Evolutionary conservation across 2,113 vertebrate genomes (phyloP).

Genomic region (Tursiops truncatus): DNA sequence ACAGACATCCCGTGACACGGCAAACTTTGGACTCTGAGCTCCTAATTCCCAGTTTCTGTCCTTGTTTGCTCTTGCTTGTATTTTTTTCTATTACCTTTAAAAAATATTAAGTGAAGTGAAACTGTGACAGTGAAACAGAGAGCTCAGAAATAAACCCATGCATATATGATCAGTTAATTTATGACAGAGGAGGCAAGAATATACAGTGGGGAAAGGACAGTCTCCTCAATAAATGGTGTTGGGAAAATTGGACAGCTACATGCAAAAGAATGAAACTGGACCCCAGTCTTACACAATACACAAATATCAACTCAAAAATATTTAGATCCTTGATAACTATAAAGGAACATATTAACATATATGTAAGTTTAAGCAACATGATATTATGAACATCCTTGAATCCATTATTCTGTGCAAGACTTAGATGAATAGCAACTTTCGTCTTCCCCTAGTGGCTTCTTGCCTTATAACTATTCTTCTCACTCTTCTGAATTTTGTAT

Average conservation of each 20-base stretch:
- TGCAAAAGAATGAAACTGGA: not conserved
- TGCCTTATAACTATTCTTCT: not conserved
- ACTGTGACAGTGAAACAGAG: not conserved
- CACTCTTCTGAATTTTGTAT: not conserved
- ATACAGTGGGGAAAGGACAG: not conserved
- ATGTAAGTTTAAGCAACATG: not conserved
- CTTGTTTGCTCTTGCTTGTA: not conserved
- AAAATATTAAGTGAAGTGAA: not conserved
- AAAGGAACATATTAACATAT: not conserved
- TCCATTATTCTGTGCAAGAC: not conserved
- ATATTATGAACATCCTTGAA: not conserved
- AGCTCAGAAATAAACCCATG: not conserved
- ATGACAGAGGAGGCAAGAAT: not conserved
- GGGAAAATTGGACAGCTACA: not conserved
- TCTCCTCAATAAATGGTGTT: not conserved
- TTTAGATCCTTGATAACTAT: too few species aligned
- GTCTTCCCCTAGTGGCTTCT: not conserved
- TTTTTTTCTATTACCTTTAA: not conserved
- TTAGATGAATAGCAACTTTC: not conserved
- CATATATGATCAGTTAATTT: accelerated
- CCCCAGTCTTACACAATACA: not conserved
- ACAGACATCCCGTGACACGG: not conserved
- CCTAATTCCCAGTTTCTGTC: not conserved
- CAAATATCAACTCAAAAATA: not conserved
- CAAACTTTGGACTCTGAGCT: not conserved